phyloP scores from a whole-genome alignment of 2,797 vertebrate species.

The Eremophila alpestris region DNA sequence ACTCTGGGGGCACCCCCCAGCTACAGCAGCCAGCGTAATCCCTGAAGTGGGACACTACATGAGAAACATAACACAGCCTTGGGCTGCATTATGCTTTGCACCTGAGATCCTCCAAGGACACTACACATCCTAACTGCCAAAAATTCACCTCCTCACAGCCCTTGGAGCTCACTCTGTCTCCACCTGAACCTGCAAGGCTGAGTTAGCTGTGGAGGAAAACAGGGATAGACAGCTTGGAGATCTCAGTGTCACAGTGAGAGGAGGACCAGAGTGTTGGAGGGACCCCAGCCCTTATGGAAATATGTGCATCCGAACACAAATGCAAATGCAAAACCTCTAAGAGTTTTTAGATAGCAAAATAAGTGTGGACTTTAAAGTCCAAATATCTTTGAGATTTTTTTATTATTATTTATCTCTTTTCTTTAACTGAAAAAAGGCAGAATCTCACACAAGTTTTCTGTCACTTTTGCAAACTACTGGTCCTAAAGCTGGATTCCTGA shows the following conservation, averaged over 20 bases:
- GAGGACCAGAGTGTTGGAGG: background rate
- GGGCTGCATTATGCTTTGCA: constrained; percentile 8
- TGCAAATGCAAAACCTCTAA: background rate
- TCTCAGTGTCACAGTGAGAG: rapidly evolving
- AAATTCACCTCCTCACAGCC: background rate
- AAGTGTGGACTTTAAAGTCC: background rate
- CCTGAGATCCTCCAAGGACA: constrained; percentile 1
- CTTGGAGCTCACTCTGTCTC: background rate
- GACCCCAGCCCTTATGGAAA: background rate
- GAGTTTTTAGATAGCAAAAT: background rate
- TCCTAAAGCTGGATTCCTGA: background rate
- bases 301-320: background rate
- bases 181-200: background rate
- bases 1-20: background rate
- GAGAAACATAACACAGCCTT: constrained; percentile 10
- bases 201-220: background rate
- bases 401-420: background rate
- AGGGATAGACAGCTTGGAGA: background rate
- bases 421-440: background rate
- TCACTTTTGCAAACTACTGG: background rate
- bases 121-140: background rate
- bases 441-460: background rate
- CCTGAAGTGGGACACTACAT: background rate
- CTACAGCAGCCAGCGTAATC: background rate
- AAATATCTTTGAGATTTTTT: background rate